These are phyloP conservation scores for Drosophila ustulata DNA, from an alignment of 2,888 invertebrate genomes.

Conservation along the genomic window DNA sequence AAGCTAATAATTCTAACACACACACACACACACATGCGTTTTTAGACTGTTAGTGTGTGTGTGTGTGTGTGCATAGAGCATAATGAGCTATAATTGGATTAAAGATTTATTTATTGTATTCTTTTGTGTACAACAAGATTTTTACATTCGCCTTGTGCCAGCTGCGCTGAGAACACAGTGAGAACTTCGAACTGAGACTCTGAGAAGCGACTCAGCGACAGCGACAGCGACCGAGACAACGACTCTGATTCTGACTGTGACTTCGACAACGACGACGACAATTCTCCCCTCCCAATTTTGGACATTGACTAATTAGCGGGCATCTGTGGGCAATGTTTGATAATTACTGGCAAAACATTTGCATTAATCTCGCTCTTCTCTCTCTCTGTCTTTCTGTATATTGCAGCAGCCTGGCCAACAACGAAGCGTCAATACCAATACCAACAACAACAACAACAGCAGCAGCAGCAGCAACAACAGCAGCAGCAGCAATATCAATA, in stretches of 20 bases:
- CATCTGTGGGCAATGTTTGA: slow-evolving; percentile 43
- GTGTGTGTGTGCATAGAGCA: slow-evolving; percentile 71
- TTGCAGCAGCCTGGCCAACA: slow-evolving; percentile 34
- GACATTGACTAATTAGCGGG: slow-evolving; percentile 53
- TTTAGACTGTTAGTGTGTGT: slow-evolving; percentile 12
- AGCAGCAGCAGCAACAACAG: slow-evolving; percentile 20
- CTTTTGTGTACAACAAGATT: slow-evolving; percentile 31
- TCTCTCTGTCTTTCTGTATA: background rate
- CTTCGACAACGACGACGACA: slow-evolving; percentile 9
- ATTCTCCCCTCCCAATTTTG: slow-evolving; percentile 2
- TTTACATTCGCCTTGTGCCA: slow-evolving; percentile 44
- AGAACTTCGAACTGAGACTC: slow-evolving; percentile 13
- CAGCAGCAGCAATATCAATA: background rate
- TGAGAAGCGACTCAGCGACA: slow-evolving; percentile 11
- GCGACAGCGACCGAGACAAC: background rate
- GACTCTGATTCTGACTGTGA: background rate
- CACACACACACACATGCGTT: background rate
- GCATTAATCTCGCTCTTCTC: slow-evolving; percentile 54
- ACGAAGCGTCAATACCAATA: slow-evolving; percentile 45
- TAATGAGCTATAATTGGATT: slow-evolving; percentile 82
- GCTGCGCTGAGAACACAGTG: slow-evolving; percentile 31
- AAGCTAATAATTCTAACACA: slow-evolving; percentile 71
- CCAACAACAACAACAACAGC: slow-evolving; percentile 21
- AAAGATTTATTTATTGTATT: slow-evolving; percentile 78
- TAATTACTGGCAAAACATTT: slow-evolving; percentile 51